Conservation (phyloP, 2,113 vertebrate species). For the Camelus dromedarius region DNA sequence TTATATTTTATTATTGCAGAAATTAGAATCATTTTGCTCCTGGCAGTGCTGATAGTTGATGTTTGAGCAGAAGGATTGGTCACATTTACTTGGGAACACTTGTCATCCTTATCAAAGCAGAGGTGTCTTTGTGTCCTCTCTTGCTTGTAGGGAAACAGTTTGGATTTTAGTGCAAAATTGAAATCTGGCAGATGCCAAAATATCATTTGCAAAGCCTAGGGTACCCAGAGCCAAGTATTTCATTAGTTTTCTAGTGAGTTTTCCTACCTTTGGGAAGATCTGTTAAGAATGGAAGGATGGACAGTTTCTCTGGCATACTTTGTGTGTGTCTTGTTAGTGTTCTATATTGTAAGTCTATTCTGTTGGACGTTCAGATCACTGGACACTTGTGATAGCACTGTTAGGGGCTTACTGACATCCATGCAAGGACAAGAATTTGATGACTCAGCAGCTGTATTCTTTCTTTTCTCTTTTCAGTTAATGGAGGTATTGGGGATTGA, state of each 20-base stretch:
- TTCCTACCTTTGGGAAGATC: neutral
- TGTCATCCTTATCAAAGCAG: neutral
- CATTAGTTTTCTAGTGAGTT: neutral
- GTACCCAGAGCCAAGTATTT: neutral
- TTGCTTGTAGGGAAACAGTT: neutral
- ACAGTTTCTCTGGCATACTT: neutral
- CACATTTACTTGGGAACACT: neutral
- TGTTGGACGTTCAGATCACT: neutral
- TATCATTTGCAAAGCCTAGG: neutral
- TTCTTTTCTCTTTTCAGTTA: neutral
- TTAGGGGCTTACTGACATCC: neutral
- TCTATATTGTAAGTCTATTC: neutral
- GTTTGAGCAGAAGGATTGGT: neutral
- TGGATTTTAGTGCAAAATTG: neutral
- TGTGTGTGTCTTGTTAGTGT: neutral
- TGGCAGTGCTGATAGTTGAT: neutral
- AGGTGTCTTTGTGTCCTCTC: neutral
- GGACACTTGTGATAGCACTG: neutral
- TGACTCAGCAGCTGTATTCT: neutral
- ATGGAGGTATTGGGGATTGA: too few relatives aligned
- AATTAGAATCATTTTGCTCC: conserved; percentile 24
- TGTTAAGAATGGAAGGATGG: neutral
- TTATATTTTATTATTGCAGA: neutral
- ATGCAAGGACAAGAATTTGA: neutral
- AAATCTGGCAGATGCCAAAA: neutral